Conservation (phyloP, 2,888 invertebrate genomes). For the Amblyjoppa proteus region DNA sequence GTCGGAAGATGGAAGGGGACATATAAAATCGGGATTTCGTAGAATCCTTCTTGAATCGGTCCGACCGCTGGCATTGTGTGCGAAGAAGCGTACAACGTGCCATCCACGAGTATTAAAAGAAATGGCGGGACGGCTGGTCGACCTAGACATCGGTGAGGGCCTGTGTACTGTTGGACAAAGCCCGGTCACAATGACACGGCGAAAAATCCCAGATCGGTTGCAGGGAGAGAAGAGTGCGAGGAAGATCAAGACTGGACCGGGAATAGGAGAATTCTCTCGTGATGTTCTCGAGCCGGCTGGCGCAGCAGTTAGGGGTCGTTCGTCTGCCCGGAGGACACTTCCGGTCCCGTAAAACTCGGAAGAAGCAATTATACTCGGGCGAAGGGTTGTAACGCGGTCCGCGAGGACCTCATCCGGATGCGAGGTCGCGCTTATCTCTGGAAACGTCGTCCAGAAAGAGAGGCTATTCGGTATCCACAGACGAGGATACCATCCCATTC, state of each 20-base stretch:
- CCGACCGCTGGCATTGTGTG: conserved; percentile 8
- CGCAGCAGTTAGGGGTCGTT: not conserved
- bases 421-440: not conserved
- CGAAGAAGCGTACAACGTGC: not conserved
- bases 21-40: not conserved
- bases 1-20: not conserved
- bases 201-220: conserved; percentile 12
- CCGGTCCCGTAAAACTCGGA: conserved; percentile 52
- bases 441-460: conserved; percentile 2
- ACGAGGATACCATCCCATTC: not conserved
- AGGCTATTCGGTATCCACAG: not conserved
- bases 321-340: not conserved
- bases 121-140: not conserved
- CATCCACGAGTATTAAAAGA: conserved; percentile 11
- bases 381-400: conserved; percentile 26
- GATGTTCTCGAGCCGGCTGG: not conserved
- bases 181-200: conserved; percentile 38
- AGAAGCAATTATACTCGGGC: conserved; percentile 60
- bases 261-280: conserved; percentile 27
- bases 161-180: conserved; percentile 40
- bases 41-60: conserved; percentile 15
- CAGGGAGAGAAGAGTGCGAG: not conserved
- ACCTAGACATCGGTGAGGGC: conserved; percentile 14
- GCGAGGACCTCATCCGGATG: conserved; percentile 2
- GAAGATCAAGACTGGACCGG: conserved; percentile 26